Evolutionary conservation across 2,113 vertebrate species (phyloP), one percentile per base, ranked within the genome.

Genomic region (Spea multiplicata): DNA sequence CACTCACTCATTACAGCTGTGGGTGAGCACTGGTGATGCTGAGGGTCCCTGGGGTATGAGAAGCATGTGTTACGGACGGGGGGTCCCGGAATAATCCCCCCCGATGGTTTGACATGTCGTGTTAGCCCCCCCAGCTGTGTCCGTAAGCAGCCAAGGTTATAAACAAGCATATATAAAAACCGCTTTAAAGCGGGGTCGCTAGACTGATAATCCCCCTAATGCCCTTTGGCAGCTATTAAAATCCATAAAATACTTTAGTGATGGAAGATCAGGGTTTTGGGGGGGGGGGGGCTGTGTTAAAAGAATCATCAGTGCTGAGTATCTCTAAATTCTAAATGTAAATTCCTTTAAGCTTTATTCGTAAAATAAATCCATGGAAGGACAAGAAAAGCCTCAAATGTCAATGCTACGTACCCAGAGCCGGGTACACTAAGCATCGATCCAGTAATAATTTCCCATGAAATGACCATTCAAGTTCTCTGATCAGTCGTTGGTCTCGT

Each of bases 211-310:
- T 72, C 68, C 69, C 69, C 14, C 1, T 50, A 72, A 59, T 9
- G 67, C 30, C 44, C 57, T 71, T 45, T 71, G 76, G 67, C 67
- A 78, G 76, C 69, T 78, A 72, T 72, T 78, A 66, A 78, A 78
- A 78, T 66, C 47, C 46, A 65, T 69, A 71, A 52, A 59, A 13
- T 17, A 7, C 3, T 48, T 61, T 69, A 46, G n/a, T 72, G 12
- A 14, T 47, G 13, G 13, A 47, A 57, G 16, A 72, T 6, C 5
- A 65, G 17, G 17, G 52, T 78, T 62, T 71, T 65, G 69, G 30
- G 13, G 44, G 48, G 17, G 44, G 12, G 5, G 4, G 7, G 47
- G 55, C 55, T 3, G 47, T 47, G 30, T 68, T 45, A 45, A 68
- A 46, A 44, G 45, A 78, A 65, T 71, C 46, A 65, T 71, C 46